Percentiles rank a stretch among this genome's conserved stretches.
These are phyloP conservation scores for Leptonema lineaticorne DNA, from an alignment of 1,140 invertebrate genomes.

Conservation along the genomic window DNA sequence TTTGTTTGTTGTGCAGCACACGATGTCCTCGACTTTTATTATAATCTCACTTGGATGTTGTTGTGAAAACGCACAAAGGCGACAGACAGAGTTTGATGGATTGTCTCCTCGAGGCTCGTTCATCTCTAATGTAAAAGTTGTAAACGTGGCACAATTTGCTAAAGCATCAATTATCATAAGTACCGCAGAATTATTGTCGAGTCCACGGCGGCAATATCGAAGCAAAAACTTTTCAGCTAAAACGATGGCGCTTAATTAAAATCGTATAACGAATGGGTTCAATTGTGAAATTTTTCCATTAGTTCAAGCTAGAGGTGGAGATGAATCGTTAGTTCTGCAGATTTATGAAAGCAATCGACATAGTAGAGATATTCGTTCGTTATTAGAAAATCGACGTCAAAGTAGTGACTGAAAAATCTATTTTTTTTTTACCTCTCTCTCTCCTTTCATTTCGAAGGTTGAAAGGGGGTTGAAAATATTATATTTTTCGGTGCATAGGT, in stretches of 20 bases:
- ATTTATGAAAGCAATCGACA: slow-evolving; percentile 43
- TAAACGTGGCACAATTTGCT: not conserved
- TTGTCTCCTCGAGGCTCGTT: slow-evolving; percentile 22
- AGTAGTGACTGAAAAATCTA: not conserved
- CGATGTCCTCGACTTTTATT: not conserved
- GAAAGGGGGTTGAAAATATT: no score
- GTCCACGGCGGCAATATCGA: not conserved
- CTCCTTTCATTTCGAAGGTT: no score
- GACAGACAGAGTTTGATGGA: slow-evolving; percentile 31
- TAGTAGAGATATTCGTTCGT: slow-evolving; percentile 40
- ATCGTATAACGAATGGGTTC: slow-evolving; percentile 14
- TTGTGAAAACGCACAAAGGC: not conserved
- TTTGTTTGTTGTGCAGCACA: slow-evolving; percentile 32
- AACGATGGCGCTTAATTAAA: slow-evolving; percentile 15
- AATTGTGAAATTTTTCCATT: slow-evolving; percentile 29
- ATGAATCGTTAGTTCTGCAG: slow-evolving; percentile 30
- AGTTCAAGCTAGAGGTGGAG: slow-evolving; percentile 3
- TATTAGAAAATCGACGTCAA: slow-evolving; percentile 14
- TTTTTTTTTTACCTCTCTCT: no score
- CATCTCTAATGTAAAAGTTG: slow-evolving; percentile 9
- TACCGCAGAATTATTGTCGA: not conserved
- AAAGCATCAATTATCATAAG: not conserved
- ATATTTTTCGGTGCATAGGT: no score
- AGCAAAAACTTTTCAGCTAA: no score
- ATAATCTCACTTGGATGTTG: not conserved